These are phyloP conservation scores for Melieria omissa DNA, from an alignment of 2,888 invertebrate genomes.

Conservation along the genomic window DNA sequence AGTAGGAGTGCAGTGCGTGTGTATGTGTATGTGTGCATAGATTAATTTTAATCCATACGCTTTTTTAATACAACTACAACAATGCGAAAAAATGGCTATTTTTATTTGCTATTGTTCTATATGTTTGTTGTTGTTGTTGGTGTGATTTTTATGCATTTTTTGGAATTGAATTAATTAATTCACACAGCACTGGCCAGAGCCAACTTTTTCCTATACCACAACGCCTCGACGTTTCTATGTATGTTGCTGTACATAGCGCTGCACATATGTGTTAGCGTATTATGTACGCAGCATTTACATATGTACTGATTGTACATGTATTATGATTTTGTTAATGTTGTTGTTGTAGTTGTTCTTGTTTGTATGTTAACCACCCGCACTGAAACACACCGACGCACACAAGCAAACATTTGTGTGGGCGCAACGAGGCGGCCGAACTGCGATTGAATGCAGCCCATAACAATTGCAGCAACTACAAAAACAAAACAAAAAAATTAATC, in stretches of 20 bases:
- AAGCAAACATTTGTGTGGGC: too few relatives aligned
- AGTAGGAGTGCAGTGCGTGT: neutral
- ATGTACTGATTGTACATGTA: too few relatives aligned
- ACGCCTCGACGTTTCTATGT: constrained; percentile 3
- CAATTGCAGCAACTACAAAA: constrained; percentile 11
- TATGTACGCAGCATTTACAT: neutral
- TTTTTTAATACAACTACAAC: neutral
- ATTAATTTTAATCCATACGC: constrained; percentile 45
- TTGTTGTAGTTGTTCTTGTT: too few relatives aligned
- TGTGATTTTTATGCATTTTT: constrained; percentile 21
- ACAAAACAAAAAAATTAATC: neutral
- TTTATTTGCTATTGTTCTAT: constrained; percentile 20
- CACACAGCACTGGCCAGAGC: constrained; percentile 2
- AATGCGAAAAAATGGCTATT: constrained; percentile 1
- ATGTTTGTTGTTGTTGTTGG: constrained; percentile 6
- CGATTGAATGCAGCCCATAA: neutral
- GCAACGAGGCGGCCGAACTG: too few relatives aligned
- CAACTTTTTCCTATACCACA: neutral
- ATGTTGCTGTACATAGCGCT: neutral
- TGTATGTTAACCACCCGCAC: too few relatives aligned
- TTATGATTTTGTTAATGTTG: too few relatives aligned
- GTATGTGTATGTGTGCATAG: constrained; percentile 34
- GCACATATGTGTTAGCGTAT: neutral
- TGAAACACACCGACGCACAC: too few relatives aligned
- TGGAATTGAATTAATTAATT: constrained; percentile 39